These are phyloP conservation scores for Numenius phaeopus DNA, from an alignment of 2,797 vertebrate species.

Conservation along the genomic window DNA sequence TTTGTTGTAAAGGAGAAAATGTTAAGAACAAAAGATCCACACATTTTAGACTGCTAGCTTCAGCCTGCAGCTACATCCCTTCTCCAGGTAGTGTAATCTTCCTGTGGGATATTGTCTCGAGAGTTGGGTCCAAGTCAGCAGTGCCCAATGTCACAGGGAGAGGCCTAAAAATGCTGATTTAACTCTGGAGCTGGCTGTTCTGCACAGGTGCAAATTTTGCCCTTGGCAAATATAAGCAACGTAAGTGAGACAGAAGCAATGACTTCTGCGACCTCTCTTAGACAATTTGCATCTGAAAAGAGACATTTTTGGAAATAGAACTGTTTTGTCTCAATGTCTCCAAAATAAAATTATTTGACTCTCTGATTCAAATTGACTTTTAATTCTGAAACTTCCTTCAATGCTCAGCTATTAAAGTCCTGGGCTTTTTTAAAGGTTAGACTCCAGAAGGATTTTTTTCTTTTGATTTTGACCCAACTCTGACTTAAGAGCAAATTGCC, in stretches of 20 bases:
- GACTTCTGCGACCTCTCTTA: not conserved
- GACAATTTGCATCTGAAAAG: conserved; percentile 59
- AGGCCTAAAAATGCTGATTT: conserved; percentile 33
- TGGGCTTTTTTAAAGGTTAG: not conserved
- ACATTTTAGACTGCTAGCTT: not conserved
- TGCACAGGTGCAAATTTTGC: conserved; percentile 63
- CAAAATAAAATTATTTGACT: conserved; percentile 33
- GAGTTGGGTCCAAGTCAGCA: not conserved
- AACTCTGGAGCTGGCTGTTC: not conserved
- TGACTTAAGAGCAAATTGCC: conserved; percentile 18
- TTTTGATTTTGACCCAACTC: conserved; percentile 34
- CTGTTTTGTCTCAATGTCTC: conserved; percentile 5
- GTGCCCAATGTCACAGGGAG: not conserved
- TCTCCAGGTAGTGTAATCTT: not conserved
- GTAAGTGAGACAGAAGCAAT: not conserved
- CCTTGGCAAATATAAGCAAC: conserved; percentile 27
- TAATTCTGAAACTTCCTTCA: conserved; percentile 39
- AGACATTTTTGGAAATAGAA: conserved; percentile 6
- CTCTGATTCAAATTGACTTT: conserved; percentile 38
- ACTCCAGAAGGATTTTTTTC: not conserved
- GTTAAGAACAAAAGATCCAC: not conserved
- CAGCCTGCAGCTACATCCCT: not conserved
- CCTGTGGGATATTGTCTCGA: not conserved
- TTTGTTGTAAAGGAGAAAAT: not conserved
- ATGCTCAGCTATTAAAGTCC: not conserved